These are phyloP conservation scores for Promerops cafer DNA, from an alignment of 2,113 vertebrate species.

Conservation along the genomic window DNA sequence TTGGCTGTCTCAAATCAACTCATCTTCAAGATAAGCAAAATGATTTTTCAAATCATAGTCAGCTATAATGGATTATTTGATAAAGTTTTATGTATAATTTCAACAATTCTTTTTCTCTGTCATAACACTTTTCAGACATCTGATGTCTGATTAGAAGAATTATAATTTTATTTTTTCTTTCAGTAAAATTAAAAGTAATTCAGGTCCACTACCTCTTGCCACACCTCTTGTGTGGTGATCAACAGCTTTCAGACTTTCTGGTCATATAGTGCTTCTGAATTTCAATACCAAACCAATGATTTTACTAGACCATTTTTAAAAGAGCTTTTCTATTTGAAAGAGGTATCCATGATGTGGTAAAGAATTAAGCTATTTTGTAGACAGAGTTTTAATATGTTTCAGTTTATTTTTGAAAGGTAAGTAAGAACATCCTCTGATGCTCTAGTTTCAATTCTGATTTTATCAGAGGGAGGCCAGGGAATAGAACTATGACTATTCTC, in stretches of 20 bases:
- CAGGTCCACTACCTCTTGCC: background rate
- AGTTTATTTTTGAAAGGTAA: background rate
- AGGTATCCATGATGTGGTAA: accelerated
- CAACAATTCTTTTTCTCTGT: background rate
- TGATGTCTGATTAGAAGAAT: background rate
- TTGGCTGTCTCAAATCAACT: background rate
- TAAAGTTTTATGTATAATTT: background rate
- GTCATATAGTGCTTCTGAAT: background rate
- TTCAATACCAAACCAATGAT: background rate
- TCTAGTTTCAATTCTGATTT: background rate
- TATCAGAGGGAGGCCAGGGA: background rate
- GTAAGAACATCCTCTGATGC: background rate
- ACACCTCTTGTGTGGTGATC: no score
- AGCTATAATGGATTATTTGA: background rate
- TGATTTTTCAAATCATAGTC: background rate
- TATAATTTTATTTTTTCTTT: background rate
- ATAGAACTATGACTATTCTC: background rate
- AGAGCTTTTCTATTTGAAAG: background rate
- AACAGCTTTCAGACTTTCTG: background rate
- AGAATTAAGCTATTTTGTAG: background rate
- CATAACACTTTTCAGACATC: background rate
- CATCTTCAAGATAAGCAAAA: background rate
- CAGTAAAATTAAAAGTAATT: background rate
- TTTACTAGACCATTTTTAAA: no score
- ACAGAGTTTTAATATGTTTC: background rate